phyloP scores from a whole-genome alignment of 2,888 invertebrate species.

The Drosophila fulvimacula region DNA sequence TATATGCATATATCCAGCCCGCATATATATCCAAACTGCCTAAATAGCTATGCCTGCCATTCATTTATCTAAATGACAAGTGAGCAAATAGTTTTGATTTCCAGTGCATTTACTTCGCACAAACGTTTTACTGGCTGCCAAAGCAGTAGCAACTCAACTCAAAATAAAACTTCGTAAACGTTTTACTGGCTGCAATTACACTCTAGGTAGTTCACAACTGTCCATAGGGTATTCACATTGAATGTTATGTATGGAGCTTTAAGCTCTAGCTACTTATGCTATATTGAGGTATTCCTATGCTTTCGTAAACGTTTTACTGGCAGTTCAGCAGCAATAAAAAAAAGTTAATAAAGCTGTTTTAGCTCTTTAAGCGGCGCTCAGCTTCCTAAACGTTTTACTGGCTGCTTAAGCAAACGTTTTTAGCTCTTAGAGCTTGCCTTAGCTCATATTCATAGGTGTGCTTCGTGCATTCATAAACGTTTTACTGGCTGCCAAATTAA shows the following conservation, averaged over 20 bases:
- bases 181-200: background rate
- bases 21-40: background rate
- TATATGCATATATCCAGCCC: background rate
- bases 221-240: no score
- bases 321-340: no score
- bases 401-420: background rate
- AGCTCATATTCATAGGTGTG: no score
- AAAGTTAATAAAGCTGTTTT: no score
- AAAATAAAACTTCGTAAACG: background rate
- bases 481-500: slow-evolving; percentile 1
- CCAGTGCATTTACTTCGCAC: background rate
- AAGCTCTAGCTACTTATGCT: background rate
- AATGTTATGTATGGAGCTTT: background rate
- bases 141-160: background rate
- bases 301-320: slow-evolving; percentile 10
- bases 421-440: no score
- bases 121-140: slow-evolving; percentile 11
- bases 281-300: background rate
- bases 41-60: slow-evolving; percentile 1
- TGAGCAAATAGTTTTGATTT: background rate
- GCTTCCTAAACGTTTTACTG: slow-evolving; percentile 7
- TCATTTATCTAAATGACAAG: background rate
- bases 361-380: background rate
- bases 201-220: background rate
- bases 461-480: background rate